Base-by-base conservation (phyloP, 2,888 invertebrate species). In the Orchestes rusci region DNA sequence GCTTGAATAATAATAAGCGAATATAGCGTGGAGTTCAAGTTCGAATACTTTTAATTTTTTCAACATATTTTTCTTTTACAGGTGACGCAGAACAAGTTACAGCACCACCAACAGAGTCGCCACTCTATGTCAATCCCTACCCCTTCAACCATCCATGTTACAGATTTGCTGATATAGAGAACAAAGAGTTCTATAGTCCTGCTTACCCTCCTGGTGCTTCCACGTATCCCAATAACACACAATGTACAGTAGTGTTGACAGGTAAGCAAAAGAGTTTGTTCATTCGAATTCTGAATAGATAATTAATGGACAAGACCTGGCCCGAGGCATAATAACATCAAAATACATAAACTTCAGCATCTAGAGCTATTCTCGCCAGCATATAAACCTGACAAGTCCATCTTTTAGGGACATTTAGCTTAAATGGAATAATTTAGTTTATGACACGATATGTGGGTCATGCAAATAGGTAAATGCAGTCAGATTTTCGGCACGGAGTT, bases 131-230 rank as follows among this genome's bases (percentile, higher is more conserved):
- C 15, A 52, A 52, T 31, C 52, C 52, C 4, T 52, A 52, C 12
- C 54, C 56, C 4, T 39, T 50, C 37, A 50, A 46, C 4, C 53
- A 61, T 40, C 61, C 64, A 16, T 82, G 82, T 62, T 70, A 71
- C 44, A 72, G 74, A 50, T 83, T 83, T 61, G 77, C 77, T 13
- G 75, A 80, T 56, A 65, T 69, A 5, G 67, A 64, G n/a, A 73
- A 73, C 56, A 71, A 70, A 55, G 79, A 80, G 59, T 79, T 85
- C 60, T 80, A 76, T 62, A 82, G 82, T 55, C 84, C 85, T 1
- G 76, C 77, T 52, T 81, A 77, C 67, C 83, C 83, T 29, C 55
- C 53, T 3, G 56, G 52, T 19, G 53, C 53, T 15, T 43, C 45
- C 7, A 60, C 57, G 44, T 85, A 85, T 67, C 79, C 82, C 5